phyloP scores from a whole-genome alignment of 2,797 vertebrate species.

The Novumbra hubbsi region DNA sequence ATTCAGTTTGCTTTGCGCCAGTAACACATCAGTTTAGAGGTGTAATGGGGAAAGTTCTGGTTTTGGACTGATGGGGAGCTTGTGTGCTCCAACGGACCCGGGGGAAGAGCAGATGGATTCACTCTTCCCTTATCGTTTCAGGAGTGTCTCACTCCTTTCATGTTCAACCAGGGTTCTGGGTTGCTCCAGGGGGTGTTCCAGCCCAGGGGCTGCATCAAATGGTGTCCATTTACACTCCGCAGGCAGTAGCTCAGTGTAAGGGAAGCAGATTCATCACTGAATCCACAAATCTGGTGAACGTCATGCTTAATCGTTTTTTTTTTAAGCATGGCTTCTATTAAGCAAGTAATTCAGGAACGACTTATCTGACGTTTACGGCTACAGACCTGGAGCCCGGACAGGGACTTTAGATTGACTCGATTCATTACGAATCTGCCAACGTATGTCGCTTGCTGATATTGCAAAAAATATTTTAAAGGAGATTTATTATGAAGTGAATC shows the following conservation, averaged over 20 bases:
- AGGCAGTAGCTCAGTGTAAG: background rate
- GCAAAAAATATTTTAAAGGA: too few species aligned
- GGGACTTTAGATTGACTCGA: background rate
- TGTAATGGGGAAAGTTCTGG: background rate
- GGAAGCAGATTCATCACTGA: background rate
- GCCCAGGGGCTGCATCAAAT: background rate
- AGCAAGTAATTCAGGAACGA: slow-evolving; percentile 4
- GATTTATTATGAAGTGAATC: too few species aligned
- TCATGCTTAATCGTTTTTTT: background rate
- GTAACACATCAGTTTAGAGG: background rate
- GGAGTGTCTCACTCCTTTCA: slow-evolving; percentile 32
- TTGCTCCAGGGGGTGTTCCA: slow-evolving; percentile 22
- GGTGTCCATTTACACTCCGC: background rate
- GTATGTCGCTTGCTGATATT: background rate
- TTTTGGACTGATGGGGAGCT: slow-evolving; percentile 3
- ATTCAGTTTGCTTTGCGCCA: background rate
- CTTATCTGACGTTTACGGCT: slow-evolving; percentile 25
- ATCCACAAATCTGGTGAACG: background rate
- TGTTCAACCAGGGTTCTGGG: slow-evolving; percentile 20
- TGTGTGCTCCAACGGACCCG: slow-evolving; percentile 13
- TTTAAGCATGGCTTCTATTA: too few species aligned
- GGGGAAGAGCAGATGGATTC: slow-evolving; percentile 48
- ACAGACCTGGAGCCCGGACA: slow-evolving; percentile 42
- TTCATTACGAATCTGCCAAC: background rate
- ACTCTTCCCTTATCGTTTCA: slow-evolving; percentile 20